These are phyloP conservation scores for Toxotes chatareus DNA, from an alignment of 2,113 vertebrate species.

Conservation along the genomic window DNA sequence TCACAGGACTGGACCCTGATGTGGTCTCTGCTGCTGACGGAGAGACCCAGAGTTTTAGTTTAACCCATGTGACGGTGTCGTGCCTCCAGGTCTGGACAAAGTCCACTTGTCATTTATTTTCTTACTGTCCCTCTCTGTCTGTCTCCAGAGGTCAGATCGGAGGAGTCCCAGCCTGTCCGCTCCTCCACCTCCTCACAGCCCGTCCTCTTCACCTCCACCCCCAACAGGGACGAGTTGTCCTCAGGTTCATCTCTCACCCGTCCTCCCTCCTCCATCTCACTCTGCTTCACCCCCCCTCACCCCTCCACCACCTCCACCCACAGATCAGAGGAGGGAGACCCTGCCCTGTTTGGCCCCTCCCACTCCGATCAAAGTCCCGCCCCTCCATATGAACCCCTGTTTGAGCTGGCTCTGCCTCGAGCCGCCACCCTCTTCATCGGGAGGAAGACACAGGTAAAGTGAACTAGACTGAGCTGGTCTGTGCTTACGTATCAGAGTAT, in stretches of 20 bases:
- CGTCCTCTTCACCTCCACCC: constrained; percentile 79
- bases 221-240: constrained; percentile 73
- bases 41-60: no score
- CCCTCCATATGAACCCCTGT: constrained; percentile 89
- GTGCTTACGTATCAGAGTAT: no score
- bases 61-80: no score
- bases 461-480: no score
- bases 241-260: constrained; percentile 63
- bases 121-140: background rate
- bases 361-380: constrained; percentile 78
- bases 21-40: no score
- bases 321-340: constrained; percentile 25
- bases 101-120: no score
- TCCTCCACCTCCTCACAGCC: constrained; percentile 16
- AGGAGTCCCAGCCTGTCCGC: constrained; percentile 86
- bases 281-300: constrained; percentile 88
- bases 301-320: constrained; percentile 70
- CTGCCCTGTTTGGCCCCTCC: background rate
- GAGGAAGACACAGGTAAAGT: constrained; percentile 86
- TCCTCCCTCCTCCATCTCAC: constrained; percentile 48
- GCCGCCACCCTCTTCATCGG: constrained; percentile 90
- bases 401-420: constrained; percentile 92
- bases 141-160: constrained; percentile 86
- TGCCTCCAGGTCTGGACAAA: no score
- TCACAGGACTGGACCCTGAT: no score